These are phyloP conservation scores for Galagoides demidoff DNA, from an alignment of 2,797 vertebrate genomes.

Conservation along the genomic window DNA sequence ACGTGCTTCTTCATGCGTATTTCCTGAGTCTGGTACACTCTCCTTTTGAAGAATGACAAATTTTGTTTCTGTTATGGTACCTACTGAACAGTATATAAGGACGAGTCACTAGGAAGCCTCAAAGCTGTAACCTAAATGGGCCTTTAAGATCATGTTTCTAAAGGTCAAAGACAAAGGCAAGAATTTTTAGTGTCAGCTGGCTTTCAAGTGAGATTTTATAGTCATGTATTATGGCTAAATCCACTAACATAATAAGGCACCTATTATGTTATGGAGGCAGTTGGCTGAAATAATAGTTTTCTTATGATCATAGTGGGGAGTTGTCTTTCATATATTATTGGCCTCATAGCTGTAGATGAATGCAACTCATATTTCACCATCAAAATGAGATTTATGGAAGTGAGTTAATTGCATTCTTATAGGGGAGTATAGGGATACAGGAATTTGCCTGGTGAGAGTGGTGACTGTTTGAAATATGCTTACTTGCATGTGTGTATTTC, in stretches of 20 bases:
- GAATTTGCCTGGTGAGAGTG: background rate
- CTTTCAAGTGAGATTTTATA: background rate
- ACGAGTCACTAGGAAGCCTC: constrained; percentile 26
- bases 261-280: constrained; percentile 49
- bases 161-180: constrained; percentile 32
- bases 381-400: constrained; percentile 38
- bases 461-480: background rate
- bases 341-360: constrained; percentile 29
- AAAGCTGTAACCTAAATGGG: constrained; percentile 39
- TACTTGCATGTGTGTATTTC: background rate
- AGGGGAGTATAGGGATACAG: background rate
- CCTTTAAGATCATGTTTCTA: constrained; percentile 55
- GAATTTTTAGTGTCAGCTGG: background rate
- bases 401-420: background rate
- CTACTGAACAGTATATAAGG: background rate
- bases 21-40: background rate
- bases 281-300: background rate
- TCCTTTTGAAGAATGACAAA: background rate
- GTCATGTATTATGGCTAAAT: background rate
- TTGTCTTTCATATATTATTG: constrained; percentile 32
- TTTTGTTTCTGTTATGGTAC: constrained; percentile 21
- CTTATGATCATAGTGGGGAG: constrained; percentile 1
- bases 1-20: background rate
- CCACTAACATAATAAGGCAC: constrained; percentile 35
- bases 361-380: constrained; percentile 44